Evolutionary conservation across 2,113 vertebrate species (phyloP).

Genomic region (Dicentrarchus labrax): DNA sequence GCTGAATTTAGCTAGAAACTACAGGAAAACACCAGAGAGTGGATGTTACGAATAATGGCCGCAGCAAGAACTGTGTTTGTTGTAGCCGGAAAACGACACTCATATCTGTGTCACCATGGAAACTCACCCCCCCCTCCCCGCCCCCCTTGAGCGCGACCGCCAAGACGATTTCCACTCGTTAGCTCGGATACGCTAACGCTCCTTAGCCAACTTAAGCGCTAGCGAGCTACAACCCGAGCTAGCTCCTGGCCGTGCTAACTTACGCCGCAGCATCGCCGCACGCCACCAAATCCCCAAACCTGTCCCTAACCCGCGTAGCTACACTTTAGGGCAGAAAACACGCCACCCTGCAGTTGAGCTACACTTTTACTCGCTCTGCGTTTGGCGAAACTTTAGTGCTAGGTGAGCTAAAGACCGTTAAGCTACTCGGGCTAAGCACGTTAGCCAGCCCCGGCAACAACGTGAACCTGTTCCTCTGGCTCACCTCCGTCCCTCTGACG

Average conservation of each 20-base stretch:
- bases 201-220: conserved; percentile 63
- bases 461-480: conserved; percentile 22
- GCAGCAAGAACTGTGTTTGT: neutral
- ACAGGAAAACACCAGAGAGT: neutral
- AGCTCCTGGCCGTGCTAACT: conserved; percentile 17
- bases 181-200: conserved; percentile 52
- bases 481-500: neutral
- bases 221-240: conserved; percentile 17
- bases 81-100: too few relatives aligned
- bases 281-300: fast-evolving
- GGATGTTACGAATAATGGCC: fast-evolving
- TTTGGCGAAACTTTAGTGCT: conserved; percentile 21
- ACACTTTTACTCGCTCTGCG: fast-evolving
- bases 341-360: fast-evolving
- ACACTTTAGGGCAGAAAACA: neutral
- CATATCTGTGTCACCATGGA: too few relatives aligned
- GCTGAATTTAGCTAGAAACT: neutral
- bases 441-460: conserved; percentile 51
- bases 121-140: too few relatives aligned
- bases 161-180: conserved; percentile 28
- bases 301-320: fast-evolving
- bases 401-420: neutral
- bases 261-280: too few relatives aligned
- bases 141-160: neutral
- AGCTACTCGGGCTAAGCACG: too few relatives aligned